Evolutionary conservation across 2,113 vertebrate species (phyloP), one percentile per base, ranked within the genome.

Genomic region (Cervus canadensis): DNA sequence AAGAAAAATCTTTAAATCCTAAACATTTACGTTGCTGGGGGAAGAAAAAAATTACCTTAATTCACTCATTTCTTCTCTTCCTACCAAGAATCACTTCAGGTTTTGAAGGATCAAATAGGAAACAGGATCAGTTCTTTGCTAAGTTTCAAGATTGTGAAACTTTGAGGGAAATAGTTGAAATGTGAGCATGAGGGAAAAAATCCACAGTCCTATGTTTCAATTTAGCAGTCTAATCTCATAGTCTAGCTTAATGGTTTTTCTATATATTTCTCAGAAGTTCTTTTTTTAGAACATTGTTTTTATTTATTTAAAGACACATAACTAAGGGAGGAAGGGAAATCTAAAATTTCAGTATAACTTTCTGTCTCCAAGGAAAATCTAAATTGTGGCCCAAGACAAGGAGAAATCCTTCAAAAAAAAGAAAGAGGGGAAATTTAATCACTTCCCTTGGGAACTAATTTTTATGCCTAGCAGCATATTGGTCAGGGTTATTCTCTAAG

Each of bases 61-160:
- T 48, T 62, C 19, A 83, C 64, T 94, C 45, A 2, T 5, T 83
- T 91, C 36, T 94, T 96, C 10, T 84, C 26, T 26, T 88, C 40
- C 56, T 54, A 81, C 12, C 8, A n/a, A 71, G 50, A 62, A 90
- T 43, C 54, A 11, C 74, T 67, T 85, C 23, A n/a, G 25, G 2
- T 71, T 85, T 87, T 82, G 33, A 64, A 52, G 40, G 7, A 94
- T 97, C 91, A 84, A 59, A 79, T 84, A 79, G 17, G 23, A 94
- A 93, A 57, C 2, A 50, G 36, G 33, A 16, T 81, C 3, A 54
- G 25, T 84, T 94, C 6, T 45, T 95, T 50, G 40, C 26, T 50
- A 93, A 97, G 33, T 79, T 95, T 74, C 13, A 59, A 87, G 11
- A 87, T 30, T 25, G 10, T 54, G 26, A 96, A 95, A 97, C 12